Evolutionary conservation across 2,113 vertebrate species (phyloP).

Genomic region (Notechis scutatus): DNA sequence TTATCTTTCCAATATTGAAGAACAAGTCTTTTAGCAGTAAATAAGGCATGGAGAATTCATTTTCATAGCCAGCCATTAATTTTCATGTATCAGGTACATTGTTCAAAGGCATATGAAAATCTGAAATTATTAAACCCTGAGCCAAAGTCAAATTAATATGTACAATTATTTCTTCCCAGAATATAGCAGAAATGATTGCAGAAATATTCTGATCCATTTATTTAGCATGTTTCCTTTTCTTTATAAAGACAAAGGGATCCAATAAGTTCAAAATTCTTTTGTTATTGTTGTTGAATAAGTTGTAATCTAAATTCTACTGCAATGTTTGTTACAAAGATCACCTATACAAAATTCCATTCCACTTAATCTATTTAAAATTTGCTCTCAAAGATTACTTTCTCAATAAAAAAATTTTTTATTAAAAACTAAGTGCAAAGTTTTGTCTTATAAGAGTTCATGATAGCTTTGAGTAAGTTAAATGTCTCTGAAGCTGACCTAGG

Average conservation of each 20-base stretch:
- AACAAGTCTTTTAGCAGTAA: not conserved
- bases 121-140: not conserved
- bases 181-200: not conserved
- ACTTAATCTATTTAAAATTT: not conserved
- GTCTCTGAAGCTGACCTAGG: not conserved
- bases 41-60: not conserved
- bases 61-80: not conserved
- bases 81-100: not conserved
- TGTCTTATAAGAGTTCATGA: not conserved
- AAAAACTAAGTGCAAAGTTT: not conserved
- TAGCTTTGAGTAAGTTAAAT: not conserved
- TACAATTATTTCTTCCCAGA: not conserved
- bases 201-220: not conserved
- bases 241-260: not conserved
- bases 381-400: not conserved
- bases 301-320: not conserved
- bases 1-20: not conserved
- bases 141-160: not conserved
- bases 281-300: not conserved
- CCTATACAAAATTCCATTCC: not conserved
- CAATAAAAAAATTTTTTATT: not conserved
- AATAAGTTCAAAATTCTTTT: not conserved
- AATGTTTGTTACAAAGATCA: not conserved
- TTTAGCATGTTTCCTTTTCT: not conserved
- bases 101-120: not conserved